Conservation (phyloP, 1,140 invertebrate species). For the Zaprionus ornatus region DNA sequence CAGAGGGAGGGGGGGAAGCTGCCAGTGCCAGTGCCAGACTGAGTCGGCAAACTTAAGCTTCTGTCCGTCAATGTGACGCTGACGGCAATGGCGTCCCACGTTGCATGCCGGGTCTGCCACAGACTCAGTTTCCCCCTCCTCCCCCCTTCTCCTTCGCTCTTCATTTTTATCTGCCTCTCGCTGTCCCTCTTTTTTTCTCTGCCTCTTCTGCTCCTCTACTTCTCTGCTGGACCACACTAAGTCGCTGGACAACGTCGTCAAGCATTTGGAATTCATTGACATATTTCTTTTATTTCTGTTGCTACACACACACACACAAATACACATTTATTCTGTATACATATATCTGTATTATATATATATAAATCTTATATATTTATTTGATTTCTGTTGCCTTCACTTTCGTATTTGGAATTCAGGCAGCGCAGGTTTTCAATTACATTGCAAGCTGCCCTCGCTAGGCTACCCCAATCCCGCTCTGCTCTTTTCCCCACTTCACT, state of each 20-base stretch:
- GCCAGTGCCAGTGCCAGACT: neutral
- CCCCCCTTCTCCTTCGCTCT: neutral
- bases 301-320: neutral
- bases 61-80: slow-evolving; percentile 72
- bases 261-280: slow-evolving; percentile 78
- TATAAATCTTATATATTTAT: slow-evolving; percentile 8
- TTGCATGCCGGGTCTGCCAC: slow-evolving; percentile 18
- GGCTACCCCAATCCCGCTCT: too few species aligned
- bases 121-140: neutral
- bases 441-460: slow-evolving; percentile 51
- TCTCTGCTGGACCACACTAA: slow-evolving; percentile 51
- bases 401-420: slow-evolving; percentile 55
- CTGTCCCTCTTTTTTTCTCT: too few species aligned
- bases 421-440: slow-evolving; percentile 67
- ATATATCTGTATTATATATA: neutral
- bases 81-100: slow-evolving; percentile 68
- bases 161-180: slow-evolving; percentile 5
- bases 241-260: slow-evolving; percentile 59
- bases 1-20: neutral
- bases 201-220: neutral
- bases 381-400: slow-evolving; percentile 3
- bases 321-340: slow-evolving; percentile 6
- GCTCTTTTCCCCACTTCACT: neutral
- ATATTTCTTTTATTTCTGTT: slow-evolving; percentile 73
- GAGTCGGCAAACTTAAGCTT: slow-evolving; percentile 39